These are phyloP conservation scores for Meleagris gallopavo DNA, from an alignment of 2,113 vertebrate genomes.

Conservation along the genomic window DNA sequence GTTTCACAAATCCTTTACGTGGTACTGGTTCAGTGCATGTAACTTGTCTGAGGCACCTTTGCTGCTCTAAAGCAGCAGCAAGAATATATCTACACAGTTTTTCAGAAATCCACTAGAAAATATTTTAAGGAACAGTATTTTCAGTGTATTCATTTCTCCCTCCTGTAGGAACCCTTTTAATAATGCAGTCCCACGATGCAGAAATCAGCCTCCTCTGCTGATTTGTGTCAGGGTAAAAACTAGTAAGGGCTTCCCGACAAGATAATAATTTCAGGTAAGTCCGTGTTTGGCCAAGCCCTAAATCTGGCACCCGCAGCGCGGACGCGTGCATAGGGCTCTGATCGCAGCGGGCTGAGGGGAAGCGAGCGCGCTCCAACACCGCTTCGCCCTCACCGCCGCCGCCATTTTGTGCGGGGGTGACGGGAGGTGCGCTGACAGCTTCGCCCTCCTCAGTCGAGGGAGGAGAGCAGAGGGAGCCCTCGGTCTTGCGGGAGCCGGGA, in stretches of 20 bases:
- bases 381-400: rapidly evolving
- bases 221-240: neutral
- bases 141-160: neutral
- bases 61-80: neutral
- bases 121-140: neutral
- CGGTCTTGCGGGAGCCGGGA: rapidly evolving
- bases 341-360: too few relatives aligned
- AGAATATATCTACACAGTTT: neutral
- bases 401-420: neutral
- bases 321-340: too few relatives aligned
- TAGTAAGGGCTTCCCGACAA: neutral
- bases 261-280: neutral
- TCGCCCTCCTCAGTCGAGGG: rapidly evolving
- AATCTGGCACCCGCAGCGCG: too few relatives aligned
- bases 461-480: too few relatives aligned
- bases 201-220: neutral
- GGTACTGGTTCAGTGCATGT: neutral
- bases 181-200: rapidly evolving
- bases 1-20: neutral
- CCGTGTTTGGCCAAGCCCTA: neutral
- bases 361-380: rapidly evolving
- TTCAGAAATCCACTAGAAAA: neutral
- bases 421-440: neutral
- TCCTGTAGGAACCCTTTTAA: neutral
- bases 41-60: neutral